Evolutionary conservation across 2,113 vertebrate species (phyloP).

Genomic region (Stictonetta naevosa): DNA sequence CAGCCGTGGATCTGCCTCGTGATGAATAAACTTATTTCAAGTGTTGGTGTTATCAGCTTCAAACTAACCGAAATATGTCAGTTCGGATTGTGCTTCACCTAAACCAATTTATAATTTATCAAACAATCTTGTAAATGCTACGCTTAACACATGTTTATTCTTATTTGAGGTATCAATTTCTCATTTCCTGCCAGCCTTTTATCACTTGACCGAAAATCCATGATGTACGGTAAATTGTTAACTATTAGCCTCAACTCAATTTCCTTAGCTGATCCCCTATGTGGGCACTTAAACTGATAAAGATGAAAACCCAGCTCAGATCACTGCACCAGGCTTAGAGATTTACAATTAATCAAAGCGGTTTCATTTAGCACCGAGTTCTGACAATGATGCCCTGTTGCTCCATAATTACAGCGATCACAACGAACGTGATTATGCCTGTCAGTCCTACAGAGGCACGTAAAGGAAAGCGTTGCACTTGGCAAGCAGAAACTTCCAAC

Average conservation of each 20-base stretch:
- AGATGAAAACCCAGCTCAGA: constrained; percentile 39
- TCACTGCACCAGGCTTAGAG: background rate
- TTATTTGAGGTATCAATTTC: constrained; percentile 53
- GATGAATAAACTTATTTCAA: constrained; percentile 13
- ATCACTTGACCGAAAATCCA: constrained; percentile 66
- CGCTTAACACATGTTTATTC: constrained; percentile 47
- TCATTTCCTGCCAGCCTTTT: constrained; percentile 69
- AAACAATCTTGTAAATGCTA: constrained; percentile 56
- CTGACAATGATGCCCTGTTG: constrained; percentile 36
- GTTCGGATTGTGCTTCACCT: background rate
- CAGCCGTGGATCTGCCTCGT: background rate
- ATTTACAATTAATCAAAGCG: constrained; percentile 51
- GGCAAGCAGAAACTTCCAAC: background rate
- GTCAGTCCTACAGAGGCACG: background rate
- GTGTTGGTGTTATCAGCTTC: background rate
- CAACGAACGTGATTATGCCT: background rate
- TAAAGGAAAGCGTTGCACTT: background rate
- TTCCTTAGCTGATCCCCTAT: constrained; percentile 55
- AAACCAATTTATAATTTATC: constrained; percentile 65
- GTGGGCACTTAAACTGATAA: constrained; percentile 38
- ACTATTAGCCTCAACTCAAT: constrained; percentile 56
- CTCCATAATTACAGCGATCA: background rate
- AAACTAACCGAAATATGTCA: constrained; percentile 16
- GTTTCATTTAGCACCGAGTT: constrained; percentile 1
- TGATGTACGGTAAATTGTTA: constrained; percentile 60